Evolutionary conservation across 1,140 invertebrate species (phyloP).

Genomic region (Bradysia coprophila): DNA sequence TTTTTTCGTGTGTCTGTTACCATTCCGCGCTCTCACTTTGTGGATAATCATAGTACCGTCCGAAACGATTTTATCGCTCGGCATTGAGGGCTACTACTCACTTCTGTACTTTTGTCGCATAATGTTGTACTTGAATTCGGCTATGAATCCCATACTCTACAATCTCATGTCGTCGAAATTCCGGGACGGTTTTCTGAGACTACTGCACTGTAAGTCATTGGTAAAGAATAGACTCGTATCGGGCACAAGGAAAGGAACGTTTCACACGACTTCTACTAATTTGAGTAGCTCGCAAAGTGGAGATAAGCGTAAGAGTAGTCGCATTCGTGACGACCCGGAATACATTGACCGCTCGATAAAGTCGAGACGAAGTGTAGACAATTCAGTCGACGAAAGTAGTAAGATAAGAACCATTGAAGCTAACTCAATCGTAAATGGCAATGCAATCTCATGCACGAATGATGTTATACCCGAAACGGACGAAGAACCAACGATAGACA

Average conservation of each 20-base stretch:
- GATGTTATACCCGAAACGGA: too few species aligned
- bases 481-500: too few species aligned
- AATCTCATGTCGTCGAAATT: slow-evolving; percentile 86
- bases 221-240: slow-evolving; percentile 8
- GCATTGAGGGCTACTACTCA: slow-evolving; percentile 64
- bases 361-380: too few species aligned
- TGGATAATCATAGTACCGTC: slow-evolving; percentile 53
- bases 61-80: slow-evolving; percentile 40
- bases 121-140: slow-evolving; percentile 77
- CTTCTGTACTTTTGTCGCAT: slow-evolving; percentile 70
- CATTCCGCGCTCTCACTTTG: slow-evolving; percentile 59
- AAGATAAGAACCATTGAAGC: too few species aligned
- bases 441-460: too few species aligned
- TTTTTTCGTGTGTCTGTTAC: slow-evolving; percentile 71
- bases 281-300: slow-evolving; percentile 2
- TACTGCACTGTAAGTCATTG: slow-evolving; percentile 25
- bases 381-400: too few species aligned
- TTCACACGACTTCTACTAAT: slow-evolving; percentile 5
- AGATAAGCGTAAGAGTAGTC: background rate
- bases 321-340: background rate
- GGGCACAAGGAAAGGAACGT: slow-evolving; percentile 5
- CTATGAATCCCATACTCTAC: slow-evolving; percentile 79
- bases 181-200: slow-evolving; percentile 54
- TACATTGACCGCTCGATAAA: background rate
- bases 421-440: too few species aligned